phyloP scores from a whole-genome alignment of 2,113 vertebrate species.

The Hemibates koningsi region DNA sequence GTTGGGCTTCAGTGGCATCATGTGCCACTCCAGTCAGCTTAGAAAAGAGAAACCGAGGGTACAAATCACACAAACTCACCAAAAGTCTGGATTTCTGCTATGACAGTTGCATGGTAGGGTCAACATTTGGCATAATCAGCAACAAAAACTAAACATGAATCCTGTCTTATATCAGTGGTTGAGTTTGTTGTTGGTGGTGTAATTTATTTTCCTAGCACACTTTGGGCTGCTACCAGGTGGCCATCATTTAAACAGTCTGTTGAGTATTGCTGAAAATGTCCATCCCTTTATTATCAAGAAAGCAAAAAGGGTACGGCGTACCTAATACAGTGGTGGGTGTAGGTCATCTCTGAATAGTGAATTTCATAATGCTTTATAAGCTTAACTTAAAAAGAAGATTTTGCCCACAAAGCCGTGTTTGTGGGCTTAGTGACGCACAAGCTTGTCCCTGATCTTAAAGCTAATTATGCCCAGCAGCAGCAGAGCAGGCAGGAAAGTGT shows the following conservation, averaged over 20 bases:
- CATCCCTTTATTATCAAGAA: not conserved
- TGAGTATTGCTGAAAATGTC: not conserved
- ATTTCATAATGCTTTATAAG: not conserved
- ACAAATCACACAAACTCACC: not conserved
- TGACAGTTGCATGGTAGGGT: not conserved
- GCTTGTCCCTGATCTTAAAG: constrained; percentile 84
- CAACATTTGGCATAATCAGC: not conserved
- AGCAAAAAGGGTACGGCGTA: not conserved
- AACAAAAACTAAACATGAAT: not conserved
- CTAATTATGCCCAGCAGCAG: constrained; percentile 77
- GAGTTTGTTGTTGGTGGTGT: fast-evolving
- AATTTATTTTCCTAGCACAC: not conserved
- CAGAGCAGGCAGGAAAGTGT: constrained; percentile 83
- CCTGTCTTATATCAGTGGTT: not conserved
- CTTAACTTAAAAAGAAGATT: not conserved
- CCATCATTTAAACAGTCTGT: not conserved
- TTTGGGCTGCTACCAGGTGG: not conserved
- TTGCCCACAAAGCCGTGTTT: not conserved
- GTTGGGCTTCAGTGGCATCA: not conserved
- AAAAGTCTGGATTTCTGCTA: not conserved
- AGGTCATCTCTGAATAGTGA: not conserved
- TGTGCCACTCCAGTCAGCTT: not conserved
- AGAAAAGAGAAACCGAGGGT: not conserved
- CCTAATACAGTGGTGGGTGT: not conserved
- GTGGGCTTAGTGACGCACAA: constrained; percentile 66